phyloP scores from a whole-genome alignment of 2,113 vertebrate species.

The Mastomys natalensis region DNA sequence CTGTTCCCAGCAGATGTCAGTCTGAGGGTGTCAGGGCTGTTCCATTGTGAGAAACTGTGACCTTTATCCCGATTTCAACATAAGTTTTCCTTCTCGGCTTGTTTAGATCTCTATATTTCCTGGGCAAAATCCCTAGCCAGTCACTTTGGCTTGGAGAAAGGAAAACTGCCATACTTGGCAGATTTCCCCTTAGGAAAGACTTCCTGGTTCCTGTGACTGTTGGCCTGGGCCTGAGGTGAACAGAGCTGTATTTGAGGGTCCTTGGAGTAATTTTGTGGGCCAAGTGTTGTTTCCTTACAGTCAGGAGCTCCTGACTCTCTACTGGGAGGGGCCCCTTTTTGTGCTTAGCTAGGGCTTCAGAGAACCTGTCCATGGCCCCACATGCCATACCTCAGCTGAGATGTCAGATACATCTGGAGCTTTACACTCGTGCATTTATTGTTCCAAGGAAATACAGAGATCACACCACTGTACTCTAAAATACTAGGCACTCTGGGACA shows the following conservation, averaged over 20 bases:
- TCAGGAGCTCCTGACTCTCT: conserved; percentile 69
- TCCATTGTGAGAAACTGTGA: conserved; percentile 8
- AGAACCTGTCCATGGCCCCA: neutral
- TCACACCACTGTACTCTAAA: neutral
- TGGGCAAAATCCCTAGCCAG: conserved; percentile 51
- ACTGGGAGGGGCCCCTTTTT: conserved; percentile 68
- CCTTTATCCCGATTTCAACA: conserved; percentile 63
- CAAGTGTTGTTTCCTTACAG: conserved; percentile 74
- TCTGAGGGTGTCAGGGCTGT: conserved; percentile 49
- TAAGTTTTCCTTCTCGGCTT: conserved; percentile 59
- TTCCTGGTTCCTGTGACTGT: conserved; percentile 52
- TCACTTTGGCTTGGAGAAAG: conserved; percentile 37
- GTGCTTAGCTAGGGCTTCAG: conserved; percentile 43
- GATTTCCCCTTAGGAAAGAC: conserved; percentile 60
- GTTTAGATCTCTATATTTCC: conserved; percentile 61
- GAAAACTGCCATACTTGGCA: conserved; percentile 48
- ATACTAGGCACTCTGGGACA: conserved; percentile 22
- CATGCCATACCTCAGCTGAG: neutral
- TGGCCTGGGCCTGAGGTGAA: conserved; percentile 51
- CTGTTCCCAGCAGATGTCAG: conserved; percentile 21
- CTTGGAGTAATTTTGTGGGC: conserved; percentile 46
- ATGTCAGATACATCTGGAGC: neutral
- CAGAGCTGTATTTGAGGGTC: conserved; percentile 70
- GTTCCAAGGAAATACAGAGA: conserved; percentile 47
- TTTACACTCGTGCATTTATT: neutral